phyloP scores from a whole-genome alignment of 2,113 vertebrate species.

The Channa maculata region DNA sequence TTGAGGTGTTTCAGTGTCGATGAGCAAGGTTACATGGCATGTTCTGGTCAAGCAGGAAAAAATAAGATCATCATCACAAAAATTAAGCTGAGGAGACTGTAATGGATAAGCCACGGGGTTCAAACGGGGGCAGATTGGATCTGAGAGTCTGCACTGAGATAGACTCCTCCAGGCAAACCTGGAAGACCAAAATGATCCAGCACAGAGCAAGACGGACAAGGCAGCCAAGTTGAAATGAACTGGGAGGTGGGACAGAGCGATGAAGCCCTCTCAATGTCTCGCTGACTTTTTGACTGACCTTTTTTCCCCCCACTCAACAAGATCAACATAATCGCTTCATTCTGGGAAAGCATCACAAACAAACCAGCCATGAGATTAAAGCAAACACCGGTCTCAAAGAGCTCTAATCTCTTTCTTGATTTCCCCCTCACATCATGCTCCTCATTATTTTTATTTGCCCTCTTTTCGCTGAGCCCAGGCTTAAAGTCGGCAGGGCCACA shows the following conservation, averaged over 20 bases:
- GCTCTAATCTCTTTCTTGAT: slow-evolving; percentile 68
- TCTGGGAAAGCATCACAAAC: slow-evolving; percentile 61
- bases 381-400: slow-evolving; percentile 64
- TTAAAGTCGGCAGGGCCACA: slow-evolving; percentile 51
- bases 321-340: slow-evolving; percentile 55
- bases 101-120: not conserved
- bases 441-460: slow-evolving; percentile 75
- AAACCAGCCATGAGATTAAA: slow-evolving; percentile 69
- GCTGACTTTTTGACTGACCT: not conserved
- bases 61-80: not conserved
- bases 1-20: not conserved
- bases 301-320: slow-evolving; percentile 27
- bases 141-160: not conserved
- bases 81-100: not conserved
- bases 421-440: slow-evolving; percentile 51
- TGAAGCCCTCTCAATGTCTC: not conserved
- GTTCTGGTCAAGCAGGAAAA: not conserved
- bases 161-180: slow-evolving; percentile 13
- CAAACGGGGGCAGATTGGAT: not conserved
- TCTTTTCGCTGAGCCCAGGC: slow-evolving; percentile 45
- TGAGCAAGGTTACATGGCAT: not conserved
- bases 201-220: not conserved
- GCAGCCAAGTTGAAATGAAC: slow-evolving; percentile 18
- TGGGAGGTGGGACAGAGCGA: not conserved
- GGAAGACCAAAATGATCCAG: slow-evolving; percentile 8